Evolutionary conservation across 2,113 vertebrate genomes (phyloP).

Genomic region (Gorilla gorilla): DNA sequence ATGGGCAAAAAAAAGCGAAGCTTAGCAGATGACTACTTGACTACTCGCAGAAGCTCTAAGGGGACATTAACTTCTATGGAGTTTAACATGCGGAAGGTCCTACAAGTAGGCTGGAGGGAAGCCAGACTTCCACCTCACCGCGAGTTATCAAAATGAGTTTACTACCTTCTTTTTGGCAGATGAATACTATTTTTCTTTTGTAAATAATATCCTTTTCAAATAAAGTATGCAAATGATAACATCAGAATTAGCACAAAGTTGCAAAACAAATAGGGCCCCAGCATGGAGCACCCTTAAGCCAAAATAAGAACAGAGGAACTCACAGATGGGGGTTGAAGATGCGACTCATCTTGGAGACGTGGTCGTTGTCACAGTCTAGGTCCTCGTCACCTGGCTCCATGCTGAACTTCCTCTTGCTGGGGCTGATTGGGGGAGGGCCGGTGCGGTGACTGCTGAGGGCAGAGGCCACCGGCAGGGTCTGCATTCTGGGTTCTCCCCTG

Average conservation of each 20-base stretch:
- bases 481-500: slow-evolving; percentile 95
- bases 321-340: slow-evolving; percentile 94
- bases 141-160: too few relatives aligned
- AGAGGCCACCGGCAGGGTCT: slow-evolving; percentile 91
- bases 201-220: neutral
- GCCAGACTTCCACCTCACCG: neutral
- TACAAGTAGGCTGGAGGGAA: neutral
- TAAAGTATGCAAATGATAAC: neutral
- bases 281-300: fast-evolving
- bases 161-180: neutral
- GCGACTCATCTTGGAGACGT: slow-evolving; percentile 96
- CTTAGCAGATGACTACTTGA: neutral
- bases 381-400: slow-evolving; percentile 93
- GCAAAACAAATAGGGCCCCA: neutral
- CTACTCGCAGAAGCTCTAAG: neutral
- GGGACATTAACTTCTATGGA: neutral
- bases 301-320: slow-evolving; percentile 77
- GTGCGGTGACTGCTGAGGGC: slow-evolving; percentile 93
- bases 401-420: slow-evolving; percentile 95
- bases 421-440: slow-evolving; percentile 97
- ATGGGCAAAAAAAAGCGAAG: neutral
- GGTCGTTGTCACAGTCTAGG: slow-evolving; percentile 94
- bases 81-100: fast-evolving
- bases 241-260: fast-evolving
- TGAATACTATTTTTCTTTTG: neutral